Conservation (phyloP, 2,797 vertebrate species). For the Neosilurus hyrtlii region DNA sequence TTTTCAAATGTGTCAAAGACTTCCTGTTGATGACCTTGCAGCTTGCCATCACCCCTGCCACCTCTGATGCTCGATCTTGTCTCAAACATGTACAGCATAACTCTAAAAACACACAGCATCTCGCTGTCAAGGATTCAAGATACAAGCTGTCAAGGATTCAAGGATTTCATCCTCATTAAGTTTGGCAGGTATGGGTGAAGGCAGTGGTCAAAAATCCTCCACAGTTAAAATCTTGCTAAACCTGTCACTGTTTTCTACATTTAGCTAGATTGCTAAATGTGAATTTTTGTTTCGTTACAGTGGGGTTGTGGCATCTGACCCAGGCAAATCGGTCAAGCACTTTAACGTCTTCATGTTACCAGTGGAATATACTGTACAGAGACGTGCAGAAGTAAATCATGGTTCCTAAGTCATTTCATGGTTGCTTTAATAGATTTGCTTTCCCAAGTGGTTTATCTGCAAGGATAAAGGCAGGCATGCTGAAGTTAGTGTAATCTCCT, state of each 20-base stretch:
- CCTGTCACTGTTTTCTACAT: not conserved
- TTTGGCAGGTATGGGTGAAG: conserved; percentile 3
- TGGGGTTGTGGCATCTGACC: not conserved
- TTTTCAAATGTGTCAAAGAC: not conserved
- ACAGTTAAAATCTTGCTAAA: not conserved
- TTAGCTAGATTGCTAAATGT: not conserved
- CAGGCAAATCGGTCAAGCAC: not conserved
- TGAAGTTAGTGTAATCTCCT: not conserved
- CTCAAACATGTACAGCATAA: too few relatives aligned
- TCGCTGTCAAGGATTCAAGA: not conserved
- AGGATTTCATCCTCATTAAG: not conserved
- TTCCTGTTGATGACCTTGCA: not conserved
- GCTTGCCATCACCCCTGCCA: not conserved
- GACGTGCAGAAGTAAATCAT: not conserved
- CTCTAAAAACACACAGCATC: not conserved
- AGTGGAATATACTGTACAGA: not conserved
- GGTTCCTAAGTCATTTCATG: not conserved
- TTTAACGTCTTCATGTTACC: not conserved
- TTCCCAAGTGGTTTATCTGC: not conserved
- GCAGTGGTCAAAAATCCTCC: not conserved
- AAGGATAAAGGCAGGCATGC: not conserved
- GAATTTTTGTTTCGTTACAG: not conserved
- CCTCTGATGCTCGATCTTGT: not conserved
- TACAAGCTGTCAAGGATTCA: not conserved
- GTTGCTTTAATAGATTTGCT: not conserved